These are phyloP conservation scores for Acanthococcus lagerstroemiae DNA, from an alignment of 2,888 invertebrate genomes.

Conservation along the genomic window DNA sequence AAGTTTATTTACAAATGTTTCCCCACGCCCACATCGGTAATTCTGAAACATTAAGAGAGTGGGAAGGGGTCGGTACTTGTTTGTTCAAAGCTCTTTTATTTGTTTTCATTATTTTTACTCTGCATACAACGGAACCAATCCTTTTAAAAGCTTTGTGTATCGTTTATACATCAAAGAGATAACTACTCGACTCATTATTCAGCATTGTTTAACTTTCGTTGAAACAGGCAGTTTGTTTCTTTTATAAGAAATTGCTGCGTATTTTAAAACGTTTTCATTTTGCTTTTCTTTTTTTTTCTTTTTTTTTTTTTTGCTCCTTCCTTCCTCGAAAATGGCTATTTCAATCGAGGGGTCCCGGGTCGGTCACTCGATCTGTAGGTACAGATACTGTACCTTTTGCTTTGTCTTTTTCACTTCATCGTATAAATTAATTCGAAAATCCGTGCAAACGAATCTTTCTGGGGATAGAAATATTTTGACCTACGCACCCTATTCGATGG, in stretches of 20 bases:
- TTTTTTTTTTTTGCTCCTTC: neutral
- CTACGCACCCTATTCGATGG: no score
- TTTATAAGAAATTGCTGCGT: slow-evolving; percentile 28
- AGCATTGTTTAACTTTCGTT: slow-evolving; percentile 28
- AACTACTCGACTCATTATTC: slow-evolving; percentile 30
- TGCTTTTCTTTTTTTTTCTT: neutral
- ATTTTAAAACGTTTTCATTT: slow-evolving; percentile 23
- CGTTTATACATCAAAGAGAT: slow-evolving; percentile 30
- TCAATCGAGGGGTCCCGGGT: neutral
- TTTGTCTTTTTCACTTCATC: neutral
- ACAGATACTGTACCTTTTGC: neutral
- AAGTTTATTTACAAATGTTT: slow-evolving; percentile 30
- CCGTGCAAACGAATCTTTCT: no score
- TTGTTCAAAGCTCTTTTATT: slow-evolving; percentile 28
- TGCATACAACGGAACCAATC: slow-evolving; percentile 29
- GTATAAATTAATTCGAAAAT: slow-evolving; percentile 12
- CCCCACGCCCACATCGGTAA: slow-evolving; percentile 26
- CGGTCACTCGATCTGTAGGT: neutral
- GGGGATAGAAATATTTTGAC: no score
- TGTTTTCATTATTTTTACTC: slow-evolving; percentile 30
- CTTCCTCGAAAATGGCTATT: slow-evolving; percentile 18
- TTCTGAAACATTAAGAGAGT: slow-evolving; percentile 26
- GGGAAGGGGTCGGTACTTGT: slow-evolving; percentile 17
- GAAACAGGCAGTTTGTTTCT: slow-evolving; percentile 25
- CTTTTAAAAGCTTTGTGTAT: slow-evolving; percentile 29